Conservation (phyloP, 2,797 vertebrate genomes). For the Adelosebastes latens region DNA sequence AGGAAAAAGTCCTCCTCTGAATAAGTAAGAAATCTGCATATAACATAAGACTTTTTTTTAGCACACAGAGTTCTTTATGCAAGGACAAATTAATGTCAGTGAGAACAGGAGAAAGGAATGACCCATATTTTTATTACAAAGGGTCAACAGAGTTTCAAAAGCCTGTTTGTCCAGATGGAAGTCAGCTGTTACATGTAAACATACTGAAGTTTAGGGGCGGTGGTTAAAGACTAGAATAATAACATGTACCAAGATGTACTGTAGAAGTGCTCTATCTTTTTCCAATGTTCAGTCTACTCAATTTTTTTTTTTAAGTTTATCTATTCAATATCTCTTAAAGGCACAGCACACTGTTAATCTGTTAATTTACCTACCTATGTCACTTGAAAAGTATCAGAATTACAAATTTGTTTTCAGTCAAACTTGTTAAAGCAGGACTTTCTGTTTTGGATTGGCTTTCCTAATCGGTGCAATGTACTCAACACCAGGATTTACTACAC, state of each 20-base stretch:
- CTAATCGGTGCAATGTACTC: background rate
- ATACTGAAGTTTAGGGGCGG: background rate
- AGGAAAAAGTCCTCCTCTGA: background rate
- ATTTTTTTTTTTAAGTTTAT: background rate
- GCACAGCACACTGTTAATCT: background rate
- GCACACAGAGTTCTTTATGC: background rate
- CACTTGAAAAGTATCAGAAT: background rate
- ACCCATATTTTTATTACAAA: background rate
- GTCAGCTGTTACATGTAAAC: constrained; percentile 44
- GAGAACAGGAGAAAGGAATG: background rate
- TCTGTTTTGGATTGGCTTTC: background rate
- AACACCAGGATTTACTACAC: background rate
- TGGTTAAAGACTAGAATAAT: background rate
- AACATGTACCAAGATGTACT: background rate
- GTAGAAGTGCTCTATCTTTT: background rate
- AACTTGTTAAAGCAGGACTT: no score
- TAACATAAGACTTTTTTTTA: background rate
- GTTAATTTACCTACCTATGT: background rate
- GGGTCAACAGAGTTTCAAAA: constrained; percentile 29
- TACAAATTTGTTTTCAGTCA: background rate
- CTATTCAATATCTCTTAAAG: background rate
- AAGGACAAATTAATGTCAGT: background rate
- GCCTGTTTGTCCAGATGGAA: constrained; percentile 21
- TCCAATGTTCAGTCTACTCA: background rate
- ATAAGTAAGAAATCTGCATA: background rate